Evolutionary conservation across 2,888 invertebrate species (phyloP).

Genomic region (Tinea semifulvella): DNA sequence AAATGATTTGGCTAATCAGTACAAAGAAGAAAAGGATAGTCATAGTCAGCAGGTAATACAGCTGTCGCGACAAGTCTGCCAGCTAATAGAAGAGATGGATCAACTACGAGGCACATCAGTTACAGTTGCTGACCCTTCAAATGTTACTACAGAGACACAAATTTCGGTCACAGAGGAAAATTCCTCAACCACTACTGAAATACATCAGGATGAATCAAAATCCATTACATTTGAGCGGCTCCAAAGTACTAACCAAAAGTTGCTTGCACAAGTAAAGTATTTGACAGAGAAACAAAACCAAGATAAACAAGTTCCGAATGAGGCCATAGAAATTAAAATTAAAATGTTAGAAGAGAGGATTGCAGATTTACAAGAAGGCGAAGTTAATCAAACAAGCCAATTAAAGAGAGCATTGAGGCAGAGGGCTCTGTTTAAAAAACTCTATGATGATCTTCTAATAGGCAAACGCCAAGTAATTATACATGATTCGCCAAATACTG

Average conservation of each 20-base stretch:
- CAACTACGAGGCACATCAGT: slow-evolving; percentile 77
- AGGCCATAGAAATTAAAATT: slow-evolving; percentile 72
- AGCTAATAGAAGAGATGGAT: slow-evolving; percentile 85
- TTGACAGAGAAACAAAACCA: slow-evolving; percentile 87
- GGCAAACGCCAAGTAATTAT: slow-evolving; percentile 30
- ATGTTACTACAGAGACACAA: slow-evolving; percentile 49
- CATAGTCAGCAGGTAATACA: slow-evolving; percentile 81
- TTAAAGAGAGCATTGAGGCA: slow-evolving; percentile 83
- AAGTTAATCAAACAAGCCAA: slow-evolving; percentile 84
- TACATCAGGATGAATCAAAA: slow-evolving; percentile 22
- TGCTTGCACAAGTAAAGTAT: slow-evolving; percentile 84
- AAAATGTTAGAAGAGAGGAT: slow-evolving; percentile 74
- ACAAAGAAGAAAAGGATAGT: slow-evolving; percentile 79
- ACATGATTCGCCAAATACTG: not conserved
- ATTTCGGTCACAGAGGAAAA: not conserved
- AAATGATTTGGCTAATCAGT: slow-evolving; percentile 74
- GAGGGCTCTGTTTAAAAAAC: slow-evolving; percentile 87
- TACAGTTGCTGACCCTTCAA: slow-evolving; percentile 64
- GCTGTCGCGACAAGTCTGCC: slow-evolving; percentile 84
- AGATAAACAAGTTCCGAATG: slow-evolving; percentile 78
- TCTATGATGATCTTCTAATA: slow-evolving; percentile 74
- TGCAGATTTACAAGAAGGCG: slow-evolving; percentile 76
- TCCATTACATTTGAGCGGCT: slow-evolving; percentile 82
- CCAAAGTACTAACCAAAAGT: slow-evolving; percentile 87
- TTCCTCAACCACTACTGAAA: slow-evolving; percentile 44